A percentile compares a stretch with the other conserved stretches of the same genome.
phyloP scores from a whole-genome alignment of 2,797 vertebrate genomes.

The Otolemur crassicaudatus region DNA sequence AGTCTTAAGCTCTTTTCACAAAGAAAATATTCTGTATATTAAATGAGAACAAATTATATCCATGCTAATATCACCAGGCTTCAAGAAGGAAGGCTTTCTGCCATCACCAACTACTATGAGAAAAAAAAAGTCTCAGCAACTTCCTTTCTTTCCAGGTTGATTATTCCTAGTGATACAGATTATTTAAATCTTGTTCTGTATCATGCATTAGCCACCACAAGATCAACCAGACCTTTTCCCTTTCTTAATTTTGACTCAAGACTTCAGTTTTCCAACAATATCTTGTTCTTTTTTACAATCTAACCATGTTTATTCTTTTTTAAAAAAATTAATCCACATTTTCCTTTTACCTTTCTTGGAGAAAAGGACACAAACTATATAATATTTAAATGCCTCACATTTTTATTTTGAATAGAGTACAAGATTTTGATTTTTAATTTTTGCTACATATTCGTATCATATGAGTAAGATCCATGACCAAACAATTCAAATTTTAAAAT shows the following conservation, averaged over 20 bases:
- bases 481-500: neutral
- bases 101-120: neutral
- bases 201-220: too few relatives aligned
- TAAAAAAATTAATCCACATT: neutral
- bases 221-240: neutral
- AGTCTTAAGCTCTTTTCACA: neutral
- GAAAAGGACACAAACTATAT: neutral
- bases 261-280: neutral
- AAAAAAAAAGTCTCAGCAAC: neutral
- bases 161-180: neutral
- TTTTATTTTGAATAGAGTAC: neutral
- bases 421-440: constrained; percentile 20
- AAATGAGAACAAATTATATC: neutral
- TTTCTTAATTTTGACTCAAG: neutral
- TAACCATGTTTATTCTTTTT: neutral
- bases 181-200: neutral
- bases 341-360: constrained; percentile 7
- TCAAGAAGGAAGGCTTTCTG: neutral
- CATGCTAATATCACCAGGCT: neutral
- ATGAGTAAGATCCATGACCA: neutral
- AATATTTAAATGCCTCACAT: neutral
- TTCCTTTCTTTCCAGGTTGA: neutral
- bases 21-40: neutral
- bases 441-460: neutral
- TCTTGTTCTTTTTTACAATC: neutral